A percentile compares a stretch with the other conserved stretches of the same genome.
These are phyloP conservation scores for Eristalinus aeneus DNA, from an alignment of 2,888 invertebrate genomes.

Conservation along the genomic window DNA sequence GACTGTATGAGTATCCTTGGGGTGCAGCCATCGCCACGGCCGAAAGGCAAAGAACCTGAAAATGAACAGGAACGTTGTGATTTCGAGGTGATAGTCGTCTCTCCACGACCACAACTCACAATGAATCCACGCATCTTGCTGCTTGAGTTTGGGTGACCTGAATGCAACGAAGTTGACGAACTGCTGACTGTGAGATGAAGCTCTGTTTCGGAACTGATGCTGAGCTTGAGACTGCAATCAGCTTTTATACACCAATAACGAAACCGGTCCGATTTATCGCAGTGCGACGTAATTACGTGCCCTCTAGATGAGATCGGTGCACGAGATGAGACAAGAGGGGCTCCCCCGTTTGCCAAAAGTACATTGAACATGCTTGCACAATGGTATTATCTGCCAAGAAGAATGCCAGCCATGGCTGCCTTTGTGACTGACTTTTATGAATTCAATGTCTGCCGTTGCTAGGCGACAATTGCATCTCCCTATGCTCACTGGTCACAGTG, in stretches of 20 bases:
- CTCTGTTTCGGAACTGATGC: slow-evolving; percentile 58
- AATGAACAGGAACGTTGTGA: neutral
- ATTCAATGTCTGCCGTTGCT: no score
- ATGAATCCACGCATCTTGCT: slow-evolving; percentile 78
- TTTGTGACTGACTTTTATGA: no score
- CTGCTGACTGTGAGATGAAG: slow-evolving; percentile 37
- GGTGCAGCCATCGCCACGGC: slow-evolving; percentile 77
- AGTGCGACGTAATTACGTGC: slow-evolving; percentile 55
- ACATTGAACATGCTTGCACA: no score
- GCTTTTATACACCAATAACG: slow-evolving; percentile 56
- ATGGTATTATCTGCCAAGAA: no score
- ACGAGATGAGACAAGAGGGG: no score
- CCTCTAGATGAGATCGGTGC: slow-evolving; percentile 36
- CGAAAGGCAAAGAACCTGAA: slow-evolving; percentile 77
- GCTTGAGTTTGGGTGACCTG: slow-evolving; percentile 34
- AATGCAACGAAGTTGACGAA: slow-evolving; percentile 9
- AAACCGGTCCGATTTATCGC: slow-evolving; percentile 58
- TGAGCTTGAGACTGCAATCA: slow-evolving; percentile 30
- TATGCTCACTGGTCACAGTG: no score
- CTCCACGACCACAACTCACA: slow-evolving; percentile 73
- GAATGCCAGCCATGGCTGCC: no score
- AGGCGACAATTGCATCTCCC: no score
- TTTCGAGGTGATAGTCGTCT: neutral
- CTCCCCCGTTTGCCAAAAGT: no score
- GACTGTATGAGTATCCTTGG: slow-evolving; percentile 79